Base-by-base conservation (phyloP, 2,797 vertebrate genomes). In the Allenopithecus nigroviridis region DNA sequence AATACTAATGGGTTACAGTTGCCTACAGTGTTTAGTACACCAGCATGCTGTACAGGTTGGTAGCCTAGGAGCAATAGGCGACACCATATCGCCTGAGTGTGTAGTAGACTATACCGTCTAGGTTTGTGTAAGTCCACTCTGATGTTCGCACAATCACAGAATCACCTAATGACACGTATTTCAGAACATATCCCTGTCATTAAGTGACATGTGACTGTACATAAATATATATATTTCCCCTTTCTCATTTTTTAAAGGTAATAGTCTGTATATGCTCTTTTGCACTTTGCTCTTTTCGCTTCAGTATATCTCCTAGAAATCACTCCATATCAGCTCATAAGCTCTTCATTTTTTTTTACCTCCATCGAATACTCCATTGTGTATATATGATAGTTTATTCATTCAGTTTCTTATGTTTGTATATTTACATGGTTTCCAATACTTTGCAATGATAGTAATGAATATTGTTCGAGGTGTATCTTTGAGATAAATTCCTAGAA, bases 401-500 rank as follows among this genome's bases (percentile, higher is more conserved):
- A 74, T 7, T 88, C 55, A 74, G 0, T 84, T 88, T 53, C 46
- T 92, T 93, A 53, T 76, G 8, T 26, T 93, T 95, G 33, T 36
- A 57, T 14, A 28, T 70, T 84, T 87, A 74, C 59, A 5, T 94
- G 36, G 17, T 92, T 87, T 81, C 8, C 43, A 94, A 6, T 57
- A 84, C 78, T 94, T 97, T 94, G 8, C 28, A 94, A 0, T 76
- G 36, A 33, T 70, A 84, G 8, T 85, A 90, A 4, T 87, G 43
- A 87, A 46, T 92, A 84, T 75, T 80, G 5, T 78, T 90, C 41
- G 26, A 74, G 33, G 1, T 87, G 1, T 89, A 68, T 76, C 53
- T 74, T 72, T 96, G 79, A 96, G 64, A 12, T 94, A 85, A 21
- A 50, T 89, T 96, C 72, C 53, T 84, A 76, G 17, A 95, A 78